A percentile compares a stretch with the other conserved stretches of the same genome.
These are phyloP conservation scores for Tiphia femorata DNA, from an alignment of 2,888 invertebrate species.

Conservation along the genomic window DNA sequence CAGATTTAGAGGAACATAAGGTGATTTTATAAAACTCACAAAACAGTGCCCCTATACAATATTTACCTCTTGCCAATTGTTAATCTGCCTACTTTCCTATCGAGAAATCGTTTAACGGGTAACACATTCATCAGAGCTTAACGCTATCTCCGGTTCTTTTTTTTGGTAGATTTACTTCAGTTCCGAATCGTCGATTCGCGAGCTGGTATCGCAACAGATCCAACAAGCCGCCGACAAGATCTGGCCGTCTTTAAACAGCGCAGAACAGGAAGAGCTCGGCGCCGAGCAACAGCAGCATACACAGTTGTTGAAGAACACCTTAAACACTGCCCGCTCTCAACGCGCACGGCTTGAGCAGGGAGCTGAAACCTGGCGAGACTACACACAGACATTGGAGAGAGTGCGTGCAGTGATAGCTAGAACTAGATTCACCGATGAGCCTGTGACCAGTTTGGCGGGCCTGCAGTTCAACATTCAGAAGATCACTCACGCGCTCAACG, in stretches of 20 bases:
- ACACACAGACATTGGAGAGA: conserved; percentile 82
- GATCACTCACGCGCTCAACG: conserved; percentile 80
- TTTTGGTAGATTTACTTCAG: conserved; percentile 78
- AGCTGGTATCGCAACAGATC: conserved; percentile 84
- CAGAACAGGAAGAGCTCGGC: conserved; percentile 87
- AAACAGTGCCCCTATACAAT: no score
- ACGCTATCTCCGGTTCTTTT: no score
- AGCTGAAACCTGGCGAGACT: conserved; percentile 88
- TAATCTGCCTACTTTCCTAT: no score
- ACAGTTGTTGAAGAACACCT: conserved; percentile 83
- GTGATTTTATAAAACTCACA: no score
- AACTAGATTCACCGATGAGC: conserved; percentile 83
- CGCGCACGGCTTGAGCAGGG: conserved; percentile 86
- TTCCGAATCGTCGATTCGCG: conserved; percentile 82
- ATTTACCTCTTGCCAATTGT: no score
- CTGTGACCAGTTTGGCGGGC: conserved; percentile 83
- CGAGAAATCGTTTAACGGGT: background rate
- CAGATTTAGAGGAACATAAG: conserved; percentile 89
- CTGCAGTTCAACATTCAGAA: conserved; percentile 88
- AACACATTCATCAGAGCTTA: background rate
- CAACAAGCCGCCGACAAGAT: conserved; percentile 89
- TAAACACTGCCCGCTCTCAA: conserved; percentile 86
- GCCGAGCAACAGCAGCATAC: conserved; percentile 86
- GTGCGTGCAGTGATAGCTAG: conserved; percentile 82
- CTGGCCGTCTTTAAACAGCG: conserved; percentile 85